Percentiles rank a stretch among this genome's conserved stretches.
These are phyloP conservation scores for Drosophila azteca DNA, from an alignment of 1,140 invertebrate species.

Conservation along the genomic window DNA sequence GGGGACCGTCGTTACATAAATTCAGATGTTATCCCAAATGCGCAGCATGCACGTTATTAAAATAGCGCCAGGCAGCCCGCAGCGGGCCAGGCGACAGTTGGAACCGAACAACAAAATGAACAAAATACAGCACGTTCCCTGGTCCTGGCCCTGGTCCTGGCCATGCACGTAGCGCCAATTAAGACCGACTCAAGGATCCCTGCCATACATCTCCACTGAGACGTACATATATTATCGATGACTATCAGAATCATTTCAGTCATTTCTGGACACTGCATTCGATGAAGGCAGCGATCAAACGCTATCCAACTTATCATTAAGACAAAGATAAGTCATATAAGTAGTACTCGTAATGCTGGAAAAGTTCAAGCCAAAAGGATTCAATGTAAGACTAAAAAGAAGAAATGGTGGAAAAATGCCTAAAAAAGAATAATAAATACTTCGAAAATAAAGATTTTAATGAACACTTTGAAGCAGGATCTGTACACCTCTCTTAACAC, in stretches of 20 bases:
- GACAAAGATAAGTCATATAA: too few species aligned
- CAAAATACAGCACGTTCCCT: constrained; percentile 18
- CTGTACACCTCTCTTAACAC: too few species aligned
- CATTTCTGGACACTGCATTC: not conserved
- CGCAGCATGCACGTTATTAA: constrained; percentile 82
- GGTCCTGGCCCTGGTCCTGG: not conserved
- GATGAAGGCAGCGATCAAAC: too few species aligned
- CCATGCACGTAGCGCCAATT: constrained; percentile 37
- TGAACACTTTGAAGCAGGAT: too few species aligned
- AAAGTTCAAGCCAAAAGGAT: not conserved
- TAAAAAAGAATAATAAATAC: too few species aligned
- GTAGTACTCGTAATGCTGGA: too few species aligned
- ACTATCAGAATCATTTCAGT: constrained; percentile 8
- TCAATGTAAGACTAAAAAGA: not conserved
- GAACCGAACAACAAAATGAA: constrained; percentile 42
- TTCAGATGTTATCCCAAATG: constrained; percentile 83
- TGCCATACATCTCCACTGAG: constrained; percentile 16
- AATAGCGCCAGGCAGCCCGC: constrained; percentile 55
- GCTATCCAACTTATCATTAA: too few species aligned
- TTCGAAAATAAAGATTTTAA: not conserved
- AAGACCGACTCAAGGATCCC: constrained; percentile 3
- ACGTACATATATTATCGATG: constrained; percentile 44
- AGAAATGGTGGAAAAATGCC: not conserved
- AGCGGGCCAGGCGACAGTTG: constrained; percentile 31
- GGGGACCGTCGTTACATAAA: constrained; percentile 74